Conservation (phyloP, 2,888 invertebrate species). For the Eurois occulta region DNA sequence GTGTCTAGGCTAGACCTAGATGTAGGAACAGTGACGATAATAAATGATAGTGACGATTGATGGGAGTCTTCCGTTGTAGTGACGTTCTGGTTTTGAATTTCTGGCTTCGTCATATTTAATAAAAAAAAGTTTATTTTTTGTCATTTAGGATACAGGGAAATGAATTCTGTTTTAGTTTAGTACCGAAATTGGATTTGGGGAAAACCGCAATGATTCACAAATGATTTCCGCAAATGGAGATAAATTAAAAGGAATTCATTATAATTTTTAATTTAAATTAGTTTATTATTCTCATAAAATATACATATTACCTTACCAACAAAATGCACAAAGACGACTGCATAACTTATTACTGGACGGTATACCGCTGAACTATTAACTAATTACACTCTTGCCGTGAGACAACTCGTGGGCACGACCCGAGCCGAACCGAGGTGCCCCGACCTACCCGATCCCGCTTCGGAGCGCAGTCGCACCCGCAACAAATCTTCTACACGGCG, state of each 20-base stretch:
- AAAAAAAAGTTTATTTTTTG: neutral
- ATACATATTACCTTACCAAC: conserved; percentile 3
- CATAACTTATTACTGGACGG: conserved; percentile 7
- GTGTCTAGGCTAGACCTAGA: conserved; percentile 39
- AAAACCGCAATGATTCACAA: neutral
- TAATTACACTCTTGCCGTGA: conserved; percentile 59
- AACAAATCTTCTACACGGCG: conserved; percentile 53
- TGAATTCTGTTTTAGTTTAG: neutral
- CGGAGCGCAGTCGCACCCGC: conserved; percentile 31
- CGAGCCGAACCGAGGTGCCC: conserved; percentile 41
- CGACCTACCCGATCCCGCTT: conserved; percentile 25
- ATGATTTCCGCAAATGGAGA: neutral
- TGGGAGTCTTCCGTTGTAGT: conserved; percentile 19
- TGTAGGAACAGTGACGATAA: conserved; percentile 32
- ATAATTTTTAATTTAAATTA: neutral
- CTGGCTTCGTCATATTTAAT: neutral
- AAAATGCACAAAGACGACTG: conserved; percentile 12
- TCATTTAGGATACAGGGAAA: neutral
- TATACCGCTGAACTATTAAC: conserved; percentile 55
- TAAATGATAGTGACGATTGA: conserved; percentile 54
- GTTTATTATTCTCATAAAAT: neutral
- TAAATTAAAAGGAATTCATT: neutral
- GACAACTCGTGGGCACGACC: conserved; percentile 54
- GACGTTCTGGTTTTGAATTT: conserved; percentile 28
- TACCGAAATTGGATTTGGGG: neutral